These are phyloP conservation scores for Apteryx owenii DNA, from an alignment of 2,113 vertebrate genomes.

Conservation along the genomic window DNA sequence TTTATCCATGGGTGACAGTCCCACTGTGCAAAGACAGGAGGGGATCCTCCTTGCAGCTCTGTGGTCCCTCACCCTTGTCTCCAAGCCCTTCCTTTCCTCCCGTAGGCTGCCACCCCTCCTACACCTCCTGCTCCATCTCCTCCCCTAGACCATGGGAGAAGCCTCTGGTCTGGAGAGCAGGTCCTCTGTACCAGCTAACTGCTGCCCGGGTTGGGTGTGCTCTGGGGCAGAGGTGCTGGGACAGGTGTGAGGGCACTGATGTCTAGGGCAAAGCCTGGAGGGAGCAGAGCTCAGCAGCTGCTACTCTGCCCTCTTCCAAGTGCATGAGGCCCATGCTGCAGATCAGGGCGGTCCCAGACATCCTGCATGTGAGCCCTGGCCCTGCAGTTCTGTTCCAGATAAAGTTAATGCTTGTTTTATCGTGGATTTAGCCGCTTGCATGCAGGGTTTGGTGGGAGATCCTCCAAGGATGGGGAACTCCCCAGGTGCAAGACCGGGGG, in stretches of 20 bases:
- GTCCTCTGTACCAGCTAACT: background rate
- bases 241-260: background rate
- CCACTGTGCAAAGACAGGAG: background rate
- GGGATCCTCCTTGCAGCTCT: background rate
- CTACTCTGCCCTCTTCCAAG: background rate
- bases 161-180: background rate
- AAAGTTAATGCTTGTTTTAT: background rate
- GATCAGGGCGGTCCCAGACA: fast-evolving
- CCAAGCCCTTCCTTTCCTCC: background rate
- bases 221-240: background rate
- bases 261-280: background rate
- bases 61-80: background rate
- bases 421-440: background rate
- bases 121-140: background rate
- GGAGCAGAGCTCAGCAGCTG: background rate
- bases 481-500: background rate
- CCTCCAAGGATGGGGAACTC: background rate
- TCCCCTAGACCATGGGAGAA: background rate
- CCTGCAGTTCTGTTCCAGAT: background rate
- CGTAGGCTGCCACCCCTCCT: background rate
- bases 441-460: background rate
- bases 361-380: fast-evolving
- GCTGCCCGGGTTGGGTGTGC: background rate
- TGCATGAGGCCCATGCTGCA: background rate
- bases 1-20: background rate